Evolutionary conservation across 2,113 vertebrate species (phyloP).

Genomic region (Neolamprologus kungweensis): DNA sequence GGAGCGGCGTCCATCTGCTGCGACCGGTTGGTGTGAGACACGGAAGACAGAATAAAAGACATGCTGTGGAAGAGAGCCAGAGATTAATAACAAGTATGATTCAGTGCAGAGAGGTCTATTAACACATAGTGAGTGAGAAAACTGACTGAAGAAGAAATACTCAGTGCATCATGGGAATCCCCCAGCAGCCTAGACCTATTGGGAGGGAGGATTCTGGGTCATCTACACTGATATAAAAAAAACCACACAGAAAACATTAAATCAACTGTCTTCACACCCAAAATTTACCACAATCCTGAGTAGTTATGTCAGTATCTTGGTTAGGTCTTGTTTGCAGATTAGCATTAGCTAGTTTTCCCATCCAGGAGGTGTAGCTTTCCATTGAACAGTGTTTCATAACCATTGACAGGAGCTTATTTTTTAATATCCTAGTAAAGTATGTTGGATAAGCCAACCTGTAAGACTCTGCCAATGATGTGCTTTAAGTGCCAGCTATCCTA

Average conservation of each 20-base stretch:
- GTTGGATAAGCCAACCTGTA: neutral
- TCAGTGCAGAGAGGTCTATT: neutral
- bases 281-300: neutral
- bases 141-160: neutral
- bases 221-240: neutral
- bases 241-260: rapidly evolving
- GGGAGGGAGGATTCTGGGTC: neutral
- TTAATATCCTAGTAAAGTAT: neutral
- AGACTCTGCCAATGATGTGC: neutral
- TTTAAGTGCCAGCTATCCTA: neutral
- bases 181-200: neutral
- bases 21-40: rapidly evolving
- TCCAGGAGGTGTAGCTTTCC: neutral
- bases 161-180: neutral
- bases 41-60: neutral
- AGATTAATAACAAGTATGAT: neutral
- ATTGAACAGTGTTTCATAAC: neutral
- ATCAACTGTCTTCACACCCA: neutral
- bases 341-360: neutral
- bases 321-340: neutral
- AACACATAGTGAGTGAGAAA: neutral
- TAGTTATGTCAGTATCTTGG: neutral
- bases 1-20: neutral
- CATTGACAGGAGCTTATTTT: neutral
- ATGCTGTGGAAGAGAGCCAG: neutral